Evolutionary conservation across 2,888 invertebrate genomes (phyloP).

Genomic region (Drosophila merina): DNA sequence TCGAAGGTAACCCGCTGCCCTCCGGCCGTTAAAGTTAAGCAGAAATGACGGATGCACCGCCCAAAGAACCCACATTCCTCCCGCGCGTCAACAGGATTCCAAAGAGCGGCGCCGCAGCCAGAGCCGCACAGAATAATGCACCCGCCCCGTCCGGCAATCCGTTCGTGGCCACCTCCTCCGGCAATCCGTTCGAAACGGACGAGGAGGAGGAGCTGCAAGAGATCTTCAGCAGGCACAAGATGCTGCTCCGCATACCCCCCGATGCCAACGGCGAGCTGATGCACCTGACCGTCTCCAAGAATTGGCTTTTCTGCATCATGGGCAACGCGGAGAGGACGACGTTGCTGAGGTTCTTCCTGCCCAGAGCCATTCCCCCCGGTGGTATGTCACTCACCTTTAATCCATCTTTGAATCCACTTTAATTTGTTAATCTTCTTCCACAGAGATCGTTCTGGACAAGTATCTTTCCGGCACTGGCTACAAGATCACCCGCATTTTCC

Average conservation of each 20-base stretch:
- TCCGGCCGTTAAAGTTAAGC: neutral
- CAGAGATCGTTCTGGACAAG: constrained; percentile 82
- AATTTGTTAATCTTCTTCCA: neutral
- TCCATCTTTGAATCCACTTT: neutral
- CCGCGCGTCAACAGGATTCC: constrained; percentile 46
- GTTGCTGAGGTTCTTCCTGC: constrained; percentile 92
- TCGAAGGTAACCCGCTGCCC: neutral
- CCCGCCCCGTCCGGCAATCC: constrained; percentile 14
- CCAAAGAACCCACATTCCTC: constrained; percentile 76
- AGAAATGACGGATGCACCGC: constrained; percentile 54
- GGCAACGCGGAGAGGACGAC: constrained; percentile 87
- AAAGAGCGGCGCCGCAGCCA: neutral
- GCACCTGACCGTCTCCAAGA: constrained; percentile 92
- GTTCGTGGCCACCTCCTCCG: constrained; percentile 43
- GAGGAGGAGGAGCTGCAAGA: constrained; percentile 89
- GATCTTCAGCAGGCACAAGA: constrained; percentile 93
- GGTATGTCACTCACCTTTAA: constrained; percentile 85
- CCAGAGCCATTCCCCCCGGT: constrained; percentile 90
- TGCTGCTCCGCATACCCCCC: constrained; percentile 91
- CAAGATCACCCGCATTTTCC: constrained; percentile 80
- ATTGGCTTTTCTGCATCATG: constrained; percentile 93
- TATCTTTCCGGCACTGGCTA: constrained; percentile 81
- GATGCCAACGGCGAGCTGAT: constrained; percentile 86
- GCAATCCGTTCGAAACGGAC: constrained; percentile 64
- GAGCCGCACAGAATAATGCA: neutral